phyloP scores from a whole-genome alignment of 1,140 invertebrate species.

The Drosophila simulans region DNA sequence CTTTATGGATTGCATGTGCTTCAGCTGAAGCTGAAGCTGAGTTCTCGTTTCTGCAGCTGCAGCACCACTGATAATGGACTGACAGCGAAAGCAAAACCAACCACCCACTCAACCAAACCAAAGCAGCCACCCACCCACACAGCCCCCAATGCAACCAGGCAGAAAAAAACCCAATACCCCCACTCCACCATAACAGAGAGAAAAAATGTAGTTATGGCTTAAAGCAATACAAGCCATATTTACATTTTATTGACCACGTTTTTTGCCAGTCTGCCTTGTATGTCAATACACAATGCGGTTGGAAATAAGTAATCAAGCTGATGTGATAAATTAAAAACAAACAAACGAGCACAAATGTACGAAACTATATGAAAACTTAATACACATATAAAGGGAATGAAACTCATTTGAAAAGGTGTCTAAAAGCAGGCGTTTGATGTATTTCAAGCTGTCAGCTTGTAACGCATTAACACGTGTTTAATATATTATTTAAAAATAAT shows the following conservation, averaged over 20 bases:
- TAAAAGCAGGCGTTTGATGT: background rate
- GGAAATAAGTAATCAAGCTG: background rate
- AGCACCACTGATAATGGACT: slow-evolving; percentile 66
- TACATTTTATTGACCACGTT: slow-evolving; percentile 3
- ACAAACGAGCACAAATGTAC: background rate
- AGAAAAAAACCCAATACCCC: background rate
- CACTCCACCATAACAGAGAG: background rate
- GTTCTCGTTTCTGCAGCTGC: slow-evolving; percentile 35
- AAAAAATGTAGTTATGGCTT: background rate
- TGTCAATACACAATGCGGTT: slow-evolving; percentile 5
- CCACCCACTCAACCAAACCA: background rate
- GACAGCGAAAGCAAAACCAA: background rate
- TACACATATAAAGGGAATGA: background rate
- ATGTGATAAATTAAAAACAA: background rate
- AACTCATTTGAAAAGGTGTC: too few relatives aligned
- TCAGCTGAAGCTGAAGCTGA: slow-evolving; percentile 25
- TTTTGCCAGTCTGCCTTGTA: background rate
- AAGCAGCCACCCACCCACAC: background rate
- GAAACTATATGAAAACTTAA: background rate
- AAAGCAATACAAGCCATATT: slow-evolving; percentile 2
- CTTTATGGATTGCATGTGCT: slow-evolving; percentile 69
- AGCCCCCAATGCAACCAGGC: background rate
- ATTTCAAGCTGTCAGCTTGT: background rate
- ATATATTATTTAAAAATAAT: too few relatives aligned
- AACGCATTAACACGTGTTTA: too few relatives aligned